These are phyloP conservation scores for Charadrius vociferus DNA, from an alignment of 2,113 vertebrate species.

Conservation along the genomic window DNA sequence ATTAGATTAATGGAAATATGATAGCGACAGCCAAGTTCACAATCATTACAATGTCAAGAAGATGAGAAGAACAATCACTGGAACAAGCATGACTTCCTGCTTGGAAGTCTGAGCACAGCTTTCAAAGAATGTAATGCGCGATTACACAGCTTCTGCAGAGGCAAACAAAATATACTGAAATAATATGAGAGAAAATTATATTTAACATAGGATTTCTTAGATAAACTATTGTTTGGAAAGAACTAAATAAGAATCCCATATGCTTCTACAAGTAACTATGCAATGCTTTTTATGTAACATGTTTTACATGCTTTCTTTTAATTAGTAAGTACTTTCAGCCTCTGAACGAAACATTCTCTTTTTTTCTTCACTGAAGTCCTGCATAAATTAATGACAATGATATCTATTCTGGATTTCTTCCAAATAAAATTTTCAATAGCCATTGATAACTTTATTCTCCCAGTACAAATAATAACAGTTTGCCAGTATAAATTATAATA, in stretches of 20 bases:
- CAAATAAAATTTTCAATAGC: not conserved
- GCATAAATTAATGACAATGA: not conserved
- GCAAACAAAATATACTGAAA: not conserved
- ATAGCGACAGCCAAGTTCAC: slow-evolving; percentile 6
- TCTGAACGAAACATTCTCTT: not conserved
- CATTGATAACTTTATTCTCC: not conserved
- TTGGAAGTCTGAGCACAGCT: not conserved
- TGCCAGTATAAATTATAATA: not conserved
- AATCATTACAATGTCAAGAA: slow-evolving; percentile 9
- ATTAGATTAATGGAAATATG: slow-evolving; percentile 43
- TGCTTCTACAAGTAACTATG: not conserved
- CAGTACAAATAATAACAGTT: not conserved
- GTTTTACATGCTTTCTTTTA: not conserved
- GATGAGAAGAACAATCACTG: slow-evolving; percentile 12
- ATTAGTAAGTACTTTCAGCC: not conserved
- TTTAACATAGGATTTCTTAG: not conserved
- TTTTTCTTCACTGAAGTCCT: not conserved
- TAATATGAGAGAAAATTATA: not conserved
- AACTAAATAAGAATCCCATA: not conserved
- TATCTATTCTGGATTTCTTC: not conserved
- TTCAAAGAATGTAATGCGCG: not conserved
- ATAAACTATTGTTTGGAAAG: not conserved
- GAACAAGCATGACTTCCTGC: not conserved
- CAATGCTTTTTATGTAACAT: not conserved
- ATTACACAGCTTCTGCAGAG: not conserved